phyloP scores from a whole-genome alignment of 2,888 invertebrate species.

The Nycteola revayana region DNA sequence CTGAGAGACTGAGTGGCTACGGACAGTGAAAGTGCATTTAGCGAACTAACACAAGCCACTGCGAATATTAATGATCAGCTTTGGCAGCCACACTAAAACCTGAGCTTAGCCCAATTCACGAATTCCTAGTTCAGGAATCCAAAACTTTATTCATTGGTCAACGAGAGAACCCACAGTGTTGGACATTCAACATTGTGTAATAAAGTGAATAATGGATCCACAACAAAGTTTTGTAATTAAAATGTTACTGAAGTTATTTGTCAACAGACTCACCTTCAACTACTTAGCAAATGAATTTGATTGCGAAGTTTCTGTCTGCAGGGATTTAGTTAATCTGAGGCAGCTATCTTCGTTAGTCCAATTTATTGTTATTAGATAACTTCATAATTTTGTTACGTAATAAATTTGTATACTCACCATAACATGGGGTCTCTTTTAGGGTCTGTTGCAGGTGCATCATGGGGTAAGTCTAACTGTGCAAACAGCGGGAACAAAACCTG shows the following conservation, averaged over 20 bases:
- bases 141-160: constrained; percentile 29
- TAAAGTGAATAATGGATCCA: too few relatives aligned
- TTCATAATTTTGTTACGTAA: too few relatives aligned
- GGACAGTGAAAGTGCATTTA: constrained; percentile 73
- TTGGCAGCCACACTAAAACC: constrained; percentile 32
- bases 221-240: too few relatives aligned
- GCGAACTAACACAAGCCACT: constrained; percentile 53
- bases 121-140: constrained; percentile 30
- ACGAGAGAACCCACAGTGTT: neutral
- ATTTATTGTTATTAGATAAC: too few relatives aligned
- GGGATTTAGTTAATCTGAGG: constrained; percentile 9
- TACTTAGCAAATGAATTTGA: too few relatives aligned
- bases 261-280: too few relatives aligned
- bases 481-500: constrained; percentile 99
- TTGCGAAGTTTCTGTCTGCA: constrained; percentile 13
- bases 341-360: constrained; percentile 10
- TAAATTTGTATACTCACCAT: constrained; percentile 84
- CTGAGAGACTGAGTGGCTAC: constrained; percentile 28
- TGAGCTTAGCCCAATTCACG: constrained; percentile 26
- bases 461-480: constrained; percentile 97
- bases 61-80: constrained; percentile 63
- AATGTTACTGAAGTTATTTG: too few relatives aligned
- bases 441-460: constrained; percentile 90
- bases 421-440: constrained; percentile 93
- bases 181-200: too few relatives aligned